Base-by-base conservation (phyloP, 2,888 invertebrate species). In the Phoenoteleia sp. region DNA sequence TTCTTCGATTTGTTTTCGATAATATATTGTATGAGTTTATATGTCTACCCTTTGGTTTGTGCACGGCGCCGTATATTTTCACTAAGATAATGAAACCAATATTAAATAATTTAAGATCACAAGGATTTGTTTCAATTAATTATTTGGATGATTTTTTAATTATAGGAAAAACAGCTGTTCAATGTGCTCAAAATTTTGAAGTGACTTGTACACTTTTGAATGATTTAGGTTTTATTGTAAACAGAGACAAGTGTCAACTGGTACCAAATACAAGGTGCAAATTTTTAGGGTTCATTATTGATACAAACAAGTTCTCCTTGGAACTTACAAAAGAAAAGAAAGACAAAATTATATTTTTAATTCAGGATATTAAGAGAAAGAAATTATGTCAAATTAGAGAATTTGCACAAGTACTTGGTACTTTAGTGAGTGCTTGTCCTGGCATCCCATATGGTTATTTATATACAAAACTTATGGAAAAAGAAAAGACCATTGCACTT, bases 261-360 rank as follows among this genome's bases (percentile, higher is more conserved):
- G 17, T 93, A 95, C 96, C 95, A 87, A 94, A 91, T 72, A 98
- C 94, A 91, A 96, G 96, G 88, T 98, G 82, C 15, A 79, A 79
- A 39, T 81, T 77, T 21, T 47, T 76, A n/a, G 81, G 81, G 0
- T 81, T 85, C 15, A 13, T 72, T 11, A 17, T 81, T 11, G 58
- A 84, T 23, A 58, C 77, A 11, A 17, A 17, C 6, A 42, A 60
- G 13, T 64, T 54, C 6, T 11, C 23, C 0, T 1, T 84, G 0
- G 42, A 71, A 72, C 11, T 84, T 2, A 60, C 83, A 21, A 4
- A 42, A 0, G 69, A 72, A 11, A 84, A 83, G 21, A 66, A 13
- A 76, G 21, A 49, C 19, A 58, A 56, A n/a, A 60, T 72, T 27
- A 29, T 17, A 45, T 11, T 9, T 11, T 36, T 81, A 17, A 54